Base-by-base conservation (phyloP, 2,888 invertebrate genomes). In the Idaea straminata region DNA sequence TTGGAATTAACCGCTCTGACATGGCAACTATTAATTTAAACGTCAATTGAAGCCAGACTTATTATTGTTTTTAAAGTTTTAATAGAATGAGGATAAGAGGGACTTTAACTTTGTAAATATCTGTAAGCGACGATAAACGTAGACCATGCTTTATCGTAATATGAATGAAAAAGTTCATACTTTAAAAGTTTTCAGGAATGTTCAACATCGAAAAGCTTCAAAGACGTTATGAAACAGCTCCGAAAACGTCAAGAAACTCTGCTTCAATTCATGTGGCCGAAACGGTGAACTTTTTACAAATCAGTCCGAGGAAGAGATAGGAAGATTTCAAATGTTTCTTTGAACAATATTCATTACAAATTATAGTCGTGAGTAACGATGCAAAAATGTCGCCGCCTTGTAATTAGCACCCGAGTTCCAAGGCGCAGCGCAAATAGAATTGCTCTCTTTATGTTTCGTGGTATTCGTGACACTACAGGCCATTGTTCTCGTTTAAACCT, bases 351-450 rank as follows among this genome's bases (percentile, higher is more conserved):
- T 47, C 47, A 47, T 7, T 47, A 47, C 13, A 47, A 7, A 47
- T 47, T 7, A 47, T 13, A 47, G 47, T 13, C 47, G 73, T 81
- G 82, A 77, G 84, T 84, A 82, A 84, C 78, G 79, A 75, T 73
- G 72, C 81, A 85, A 85, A 85, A 82, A 86, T 87, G 86, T 83
- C 80, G 78, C 79, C 74, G 72, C 72, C 76, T 77, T 75, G 80
- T 82, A 85, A 86, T 87, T 85, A 86, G 81, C 87, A 84, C 84
- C 80, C 81, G 76, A 69, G 76, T 81, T 75, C 70, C 78, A 80
- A 81, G 77, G 77, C 80, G 77, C 72, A 74, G 74, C 77, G 79
- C 81, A 83, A 85, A 87, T 84, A 84, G 81, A 83, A 80, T 79
- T 82, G 79, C 72, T 79, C 79, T 80, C 77, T 81, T 81, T 79